A percentile compares a stretch with the other conserved stretches of the same genome.
Evolutionary conservation across 1,140 invertebrate species (phyloP).

Genomic region (Drosophila pseudoananassae): DNA sequence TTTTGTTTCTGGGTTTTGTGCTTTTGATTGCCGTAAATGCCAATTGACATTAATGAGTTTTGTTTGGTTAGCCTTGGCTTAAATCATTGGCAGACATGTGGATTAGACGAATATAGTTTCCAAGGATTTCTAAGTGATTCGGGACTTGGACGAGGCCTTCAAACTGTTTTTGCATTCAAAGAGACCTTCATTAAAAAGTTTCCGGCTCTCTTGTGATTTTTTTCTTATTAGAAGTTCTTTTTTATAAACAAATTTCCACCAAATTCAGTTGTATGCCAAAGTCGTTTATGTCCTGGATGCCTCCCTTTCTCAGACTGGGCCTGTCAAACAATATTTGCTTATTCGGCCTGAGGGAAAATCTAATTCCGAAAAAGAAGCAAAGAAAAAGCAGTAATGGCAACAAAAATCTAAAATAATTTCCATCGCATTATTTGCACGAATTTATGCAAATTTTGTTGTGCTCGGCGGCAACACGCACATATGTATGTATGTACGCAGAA

Average conservation of each 20-base stretch:
- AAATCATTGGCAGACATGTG: conserved; percentile 36
- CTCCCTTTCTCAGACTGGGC: background rate
- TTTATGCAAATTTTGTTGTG: conserved; percentile 61
- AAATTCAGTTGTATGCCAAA: conserved; percentile 17
- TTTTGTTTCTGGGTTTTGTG: conserved; percentile 31
- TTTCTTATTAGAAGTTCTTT: conserved; percentile 1
- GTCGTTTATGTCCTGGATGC: background rate
- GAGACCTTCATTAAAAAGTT: conserved; percentile 12
- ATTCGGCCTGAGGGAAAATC: conserved; percentile 16
- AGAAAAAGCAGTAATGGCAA: conserved; percentile 17
- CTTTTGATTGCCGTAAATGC: conserved; percentile 61
- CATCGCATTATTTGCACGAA: conserved; percentile 59
- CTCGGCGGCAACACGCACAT: conserved; percentile 5
- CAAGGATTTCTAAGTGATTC: conserved; percentile 1
- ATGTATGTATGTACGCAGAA: background rate
- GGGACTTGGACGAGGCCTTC: background rate
- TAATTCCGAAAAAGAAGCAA: conserved; percentile 25
- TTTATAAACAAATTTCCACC: conserved; percentile 3
- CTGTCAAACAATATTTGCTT: conserved; percentile 17
- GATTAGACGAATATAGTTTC: conserved; percentile 7
- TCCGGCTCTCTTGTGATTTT: conserved; percentile 6
- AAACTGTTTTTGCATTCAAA: background rate
- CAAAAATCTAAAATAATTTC: conserved; percentile 56
- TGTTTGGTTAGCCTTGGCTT: conserved; percentile 54
- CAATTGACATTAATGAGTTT: conserved; percentile 68